Evolutionary conservation across 2,888 invertebrate genomes (phyloP).

Genomic region (Diploptera punctata): DNA sequence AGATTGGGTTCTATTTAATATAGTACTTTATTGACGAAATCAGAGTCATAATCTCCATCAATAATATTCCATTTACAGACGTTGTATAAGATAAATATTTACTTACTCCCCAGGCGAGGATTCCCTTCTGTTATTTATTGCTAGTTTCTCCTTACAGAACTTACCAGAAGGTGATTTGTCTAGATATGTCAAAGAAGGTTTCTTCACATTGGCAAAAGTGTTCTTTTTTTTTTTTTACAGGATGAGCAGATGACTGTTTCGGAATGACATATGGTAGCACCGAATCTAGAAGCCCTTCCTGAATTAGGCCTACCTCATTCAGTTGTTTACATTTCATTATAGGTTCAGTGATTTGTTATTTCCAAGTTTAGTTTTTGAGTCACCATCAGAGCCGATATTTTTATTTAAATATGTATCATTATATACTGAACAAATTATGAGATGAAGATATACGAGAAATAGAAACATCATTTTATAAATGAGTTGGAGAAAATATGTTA

Average conservation of each 20-base stretch:
- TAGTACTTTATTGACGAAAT: too few species aligned
- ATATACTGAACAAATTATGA: too few species aligned
- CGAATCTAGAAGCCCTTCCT: conserved; percentile 83
- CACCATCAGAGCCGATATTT: too few species aligned
- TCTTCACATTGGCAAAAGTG: conserved; percentile 20
- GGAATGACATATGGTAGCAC: conserved; percentile 78
- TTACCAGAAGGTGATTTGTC: conserved; percentile 1
- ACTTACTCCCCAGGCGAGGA: conserved; percentile 27
- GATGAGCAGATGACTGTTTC: conserved; percentile 51
- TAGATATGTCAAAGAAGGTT: neutral
- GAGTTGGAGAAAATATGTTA: too few species aligned
- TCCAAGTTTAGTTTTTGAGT: too few species aligned
- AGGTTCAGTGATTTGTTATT: conserved; percentile 32
- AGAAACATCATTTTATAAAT: too few species aligned
- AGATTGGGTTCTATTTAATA: too few species aligned
- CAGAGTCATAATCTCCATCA: too few species aligned
- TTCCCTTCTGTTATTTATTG: conserved; percentile 28
- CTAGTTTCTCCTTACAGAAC: conserved; percentile 29
- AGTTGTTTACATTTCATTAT: conserved; percentile 54
- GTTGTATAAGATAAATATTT: too few species aligned
- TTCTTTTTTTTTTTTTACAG: conserved; percentile 22
- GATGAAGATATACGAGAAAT: too few species aligned
- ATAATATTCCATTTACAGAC: too few species aligned
- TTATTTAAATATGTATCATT: too few species aligned
- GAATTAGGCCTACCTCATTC: conserved; percentile 73